Evolutionary conservation across 2,888 invertebrate species (phyloP).

Genomic region (Euzetes globulus): DNA sequence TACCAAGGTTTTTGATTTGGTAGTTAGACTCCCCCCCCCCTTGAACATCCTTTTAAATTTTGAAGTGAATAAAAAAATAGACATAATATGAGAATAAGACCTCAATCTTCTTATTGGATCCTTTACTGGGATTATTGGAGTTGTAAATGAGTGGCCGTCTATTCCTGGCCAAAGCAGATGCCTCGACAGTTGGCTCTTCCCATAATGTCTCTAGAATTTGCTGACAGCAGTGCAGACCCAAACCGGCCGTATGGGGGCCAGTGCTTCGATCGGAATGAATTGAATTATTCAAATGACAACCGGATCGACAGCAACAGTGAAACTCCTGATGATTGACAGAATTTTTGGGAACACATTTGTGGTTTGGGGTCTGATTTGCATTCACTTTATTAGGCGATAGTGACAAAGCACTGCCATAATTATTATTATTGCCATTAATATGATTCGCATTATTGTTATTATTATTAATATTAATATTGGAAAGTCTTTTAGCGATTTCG

Average conservation of each 20-base stretch:
- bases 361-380: background rate
- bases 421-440: background rate
- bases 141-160: slow-evolving; percentile 9
- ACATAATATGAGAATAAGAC: slow-evolving; percentile 5
- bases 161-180: background rate
- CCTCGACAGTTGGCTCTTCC: slow-evolving; percentile 30
- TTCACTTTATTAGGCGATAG: background rate
- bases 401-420: background rate
- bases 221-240: slow-evolving; percentile 28
- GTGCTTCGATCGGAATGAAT: background rate
- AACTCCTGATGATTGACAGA: slow-evolving; percentile 2
- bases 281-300: slow-evolving; percentile 29
- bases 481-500: background rate
- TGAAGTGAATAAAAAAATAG: background rate
- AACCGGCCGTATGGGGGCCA: background rate
- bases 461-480: background rate
- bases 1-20: too few relatives aligned
- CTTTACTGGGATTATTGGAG: background rate
- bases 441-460: background rate
- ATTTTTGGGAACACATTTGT: background rate
- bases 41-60: too few relatives aligned
- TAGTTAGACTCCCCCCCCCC: too few relatives aligned
- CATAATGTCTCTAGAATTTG: slow-evolving; percentile 32
- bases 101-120: slow-evolving; percentile 11
- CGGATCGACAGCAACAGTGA: slow-evolving; percentile 32